Base-by-base conservation (phyloP, 2,888 invertebrate species). In the Cacoxenus indagator region DNA sequence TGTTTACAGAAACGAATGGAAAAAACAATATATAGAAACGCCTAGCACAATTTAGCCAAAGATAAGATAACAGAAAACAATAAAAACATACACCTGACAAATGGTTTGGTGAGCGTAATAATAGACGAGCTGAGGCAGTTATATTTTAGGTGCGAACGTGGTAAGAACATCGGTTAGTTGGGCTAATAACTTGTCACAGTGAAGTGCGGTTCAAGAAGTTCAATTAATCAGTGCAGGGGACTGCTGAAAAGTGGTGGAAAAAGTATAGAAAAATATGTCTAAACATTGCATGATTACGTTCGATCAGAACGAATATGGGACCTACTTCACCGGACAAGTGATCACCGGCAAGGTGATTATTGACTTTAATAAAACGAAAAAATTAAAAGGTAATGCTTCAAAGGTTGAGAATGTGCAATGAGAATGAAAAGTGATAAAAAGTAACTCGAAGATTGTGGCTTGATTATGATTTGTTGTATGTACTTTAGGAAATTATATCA, bases 281-380 rank as follows among this genome's bases (percentile, higher is more conserved):
- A 83, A 78, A n/a, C 78, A 83, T 70, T 87, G 87, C 71, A 74
- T 78, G 65, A 85, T 87, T 67, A 72, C 77, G 3, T 87, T 87
- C 69, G 93, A 93, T 91, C 70, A 90, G 88, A 86, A 92, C 92
- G 87, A 91, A 91, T 77, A 92, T 91, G 88, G 89, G 92, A 77
- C 91, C 91, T 88, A 86, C 73, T 87, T 86, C 71, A 84, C 86
- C 11, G 88, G 88, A 17, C 86, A 88, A 76, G 75, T 78, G 37
- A 74, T 88, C 8, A 80, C 81, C 37, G 88, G 88, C 24, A 84
- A 81, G 75, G 86, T 87, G 31, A 76, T 83, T 48, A 75, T 88
- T 54, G 81, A 76, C 65, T 74, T 87, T 17, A 85, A 82, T 68
- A 86, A 86, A 69, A 67, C 78, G 17, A 87, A 86, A 69, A 87